These are phyloP conservation scores for Phylloscopus trochiloides DNA, from an alignment of 2,113 vertebrate species.

Conservation along the genomic window DNA sequence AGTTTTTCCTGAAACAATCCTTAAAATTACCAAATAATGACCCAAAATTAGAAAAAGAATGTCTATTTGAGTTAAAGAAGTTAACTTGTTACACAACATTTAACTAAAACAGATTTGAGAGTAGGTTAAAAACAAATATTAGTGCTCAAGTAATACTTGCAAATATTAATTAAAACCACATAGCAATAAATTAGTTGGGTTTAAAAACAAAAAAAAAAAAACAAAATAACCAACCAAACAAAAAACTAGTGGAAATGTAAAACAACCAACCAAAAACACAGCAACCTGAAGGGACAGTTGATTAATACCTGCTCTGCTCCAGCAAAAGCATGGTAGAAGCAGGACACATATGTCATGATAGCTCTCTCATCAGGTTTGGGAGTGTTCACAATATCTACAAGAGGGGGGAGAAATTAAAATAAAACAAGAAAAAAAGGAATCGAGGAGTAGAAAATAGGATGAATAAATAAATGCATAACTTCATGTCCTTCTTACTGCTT, in stretches of 20 bases:
- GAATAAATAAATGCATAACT: neutral
- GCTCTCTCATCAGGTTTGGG: conserved; percentile 98
- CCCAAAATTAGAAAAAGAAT: neutral
- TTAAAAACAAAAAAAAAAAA: too few species aligned
- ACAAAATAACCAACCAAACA: too few species aligned
- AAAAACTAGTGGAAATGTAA: neutral
- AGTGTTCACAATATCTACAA: conserved; percentile 95
- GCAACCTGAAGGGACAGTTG: conserved; percentile 24
- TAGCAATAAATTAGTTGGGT: neutral
- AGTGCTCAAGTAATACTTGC: neutral
- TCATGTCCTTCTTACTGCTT: neutral
- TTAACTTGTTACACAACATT: neutral
- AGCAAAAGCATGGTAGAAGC: conserved; percentile 98
- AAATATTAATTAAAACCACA: conserved; percentile 14
- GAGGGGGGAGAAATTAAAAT: conserved; percentile 18
- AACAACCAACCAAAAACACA: conserved; percentile 4
- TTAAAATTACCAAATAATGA: neutral
- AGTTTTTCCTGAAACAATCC: neutral
- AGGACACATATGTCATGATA: conserved; percentile 99
- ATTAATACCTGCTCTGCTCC: conserved; percentile 94
- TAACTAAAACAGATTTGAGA: neutral
- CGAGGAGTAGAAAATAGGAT: conserved; percentile 33
- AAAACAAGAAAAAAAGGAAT: conserved; percentile 40
- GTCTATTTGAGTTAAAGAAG: neutral
- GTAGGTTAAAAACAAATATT: conserved; percentile 18